These are phyloP conservation scores for Grus americana DNA, from an alignment of 2,113 vertebrate species.

Conservation along the genomic window DNA sequence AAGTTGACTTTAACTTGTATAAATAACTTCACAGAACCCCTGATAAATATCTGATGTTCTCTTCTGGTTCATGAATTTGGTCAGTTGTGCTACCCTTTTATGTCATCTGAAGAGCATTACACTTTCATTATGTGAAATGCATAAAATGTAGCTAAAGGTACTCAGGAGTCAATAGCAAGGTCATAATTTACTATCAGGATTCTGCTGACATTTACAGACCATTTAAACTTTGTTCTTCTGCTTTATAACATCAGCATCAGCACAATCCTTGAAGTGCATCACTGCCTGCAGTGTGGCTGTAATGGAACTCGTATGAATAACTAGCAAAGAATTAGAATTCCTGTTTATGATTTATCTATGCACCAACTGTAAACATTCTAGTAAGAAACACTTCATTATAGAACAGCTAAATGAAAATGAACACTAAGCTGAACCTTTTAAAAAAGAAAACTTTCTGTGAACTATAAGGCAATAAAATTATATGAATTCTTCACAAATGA, in stretches of 20 bases:
- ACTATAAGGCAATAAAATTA: neutral
- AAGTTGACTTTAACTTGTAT: neutral
- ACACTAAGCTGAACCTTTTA: neutral
- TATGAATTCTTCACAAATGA: neutral
- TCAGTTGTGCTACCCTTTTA: neutral
- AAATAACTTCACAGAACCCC: constrained; percentile 19
- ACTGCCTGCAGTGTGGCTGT: constrained; percentile 37
- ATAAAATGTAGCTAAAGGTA: constrained; percentile 51
- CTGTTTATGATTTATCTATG: constrained; percentile 49
- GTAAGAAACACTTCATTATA: neutral
- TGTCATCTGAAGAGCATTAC: constrained; percentile 24
- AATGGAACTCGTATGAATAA: constrained; percentile 58
- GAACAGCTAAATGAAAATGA: neutral
- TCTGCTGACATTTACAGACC: constrained; percentile 73
- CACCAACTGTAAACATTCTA: constrained; percentile 27
- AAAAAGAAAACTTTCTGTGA: neutral
- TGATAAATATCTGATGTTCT: neutral
- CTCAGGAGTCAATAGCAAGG: constrained; percentile 60
- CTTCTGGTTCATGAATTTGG: neutral
- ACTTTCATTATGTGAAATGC: constrained; percentile 48
- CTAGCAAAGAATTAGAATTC: constrained; percentile 55
- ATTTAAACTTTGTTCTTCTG: constrained; percentile 68
- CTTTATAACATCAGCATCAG: constrained; percentile 64
- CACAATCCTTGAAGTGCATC: constrained; percentile 67
- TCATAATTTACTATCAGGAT: constrained; percentile 65